Evolutionary conservation across 1,140 invertebrate species (phyloP), one percentile per base, ranked within the genome.

Genomic region (Zaprionus gabonicus): DNA sequence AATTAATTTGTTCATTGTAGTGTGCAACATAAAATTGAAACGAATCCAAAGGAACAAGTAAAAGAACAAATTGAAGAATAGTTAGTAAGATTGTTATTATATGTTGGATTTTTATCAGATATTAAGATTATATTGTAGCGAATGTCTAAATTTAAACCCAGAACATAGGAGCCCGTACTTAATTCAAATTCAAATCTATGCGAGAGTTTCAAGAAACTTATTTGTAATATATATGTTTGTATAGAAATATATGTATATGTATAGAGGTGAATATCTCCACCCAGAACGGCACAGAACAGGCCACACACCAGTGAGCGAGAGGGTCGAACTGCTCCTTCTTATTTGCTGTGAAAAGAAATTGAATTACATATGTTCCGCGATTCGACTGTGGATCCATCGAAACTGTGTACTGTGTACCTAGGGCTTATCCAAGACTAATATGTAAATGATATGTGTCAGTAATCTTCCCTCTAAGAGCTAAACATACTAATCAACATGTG

Each of bases 21-120:
- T 82, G 84, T 81, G 68, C 70, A 88, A 88, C 80, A 87, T 56
- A 88, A 87, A 77, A 87, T 78, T 68, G 41, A 69, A 84, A 76
- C 60, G 66, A 71, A 83, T 83, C 77, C 70, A 88, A 87, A 76
- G 78, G 70, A 81, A 81, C 82, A 88, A 75, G 77, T 78, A 90
- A 86, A 88, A 76, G 83, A 85, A 82, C 78, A 90, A 88, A 78
- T 78, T 71, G 66, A 65, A 81, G 20, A 80, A 58, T 55, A 87
- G 75, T 87, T 69, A 87, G 82, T 81, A 63, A 76, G 74, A 68
- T 84, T 65, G 73, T 74, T 66, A 73, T 77, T 49, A 81, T 49
- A 81, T 46, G 25, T 64, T 59, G 7, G 62, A 25, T 75, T 46
- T 46, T 71, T 59, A 81, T 81, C 57, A 51, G 27, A 82, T 82